Conservation (phyloP, 1,140 invertebrate genomes). For the Drosophila micromelanica region DNA sequence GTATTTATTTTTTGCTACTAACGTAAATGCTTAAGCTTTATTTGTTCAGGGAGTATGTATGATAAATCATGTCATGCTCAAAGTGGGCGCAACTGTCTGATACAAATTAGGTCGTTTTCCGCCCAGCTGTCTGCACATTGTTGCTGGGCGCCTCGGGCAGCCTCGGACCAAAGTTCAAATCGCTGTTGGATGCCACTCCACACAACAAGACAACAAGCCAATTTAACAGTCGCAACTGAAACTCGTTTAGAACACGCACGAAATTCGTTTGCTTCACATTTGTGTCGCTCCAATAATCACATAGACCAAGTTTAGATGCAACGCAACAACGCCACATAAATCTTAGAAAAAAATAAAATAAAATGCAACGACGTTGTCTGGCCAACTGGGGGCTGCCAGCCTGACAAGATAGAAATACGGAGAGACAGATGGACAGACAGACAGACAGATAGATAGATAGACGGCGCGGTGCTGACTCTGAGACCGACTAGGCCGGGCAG, state of each 20-base stretch:
- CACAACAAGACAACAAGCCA: conserved; percentile 1
- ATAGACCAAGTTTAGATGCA: conserved; percentile 63
- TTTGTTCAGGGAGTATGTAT: background rate
- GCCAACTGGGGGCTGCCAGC: conserved; percentile 48
- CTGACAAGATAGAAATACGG: conserved; percentile 18
- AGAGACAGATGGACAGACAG: conserved; percentile 15
- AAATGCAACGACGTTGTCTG: conserved; percentile 70
- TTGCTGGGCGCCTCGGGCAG: conserved; percentile 7
- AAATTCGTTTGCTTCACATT: conserved; percentile 58
- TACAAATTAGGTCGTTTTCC: conserved; percentile 29
- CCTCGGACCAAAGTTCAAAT: conserved; percentile 58
- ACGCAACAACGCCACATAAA: conserved; percentile 36
- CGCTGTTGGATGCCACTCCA: conserved; percentile 48
- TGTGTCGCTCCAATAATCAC: conserved; percentile 74
- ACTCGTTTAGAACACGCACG: conserved; percentile 39
- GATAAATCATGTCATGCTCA: background rate
- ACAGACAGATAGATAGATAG: conserved; percentile 7
- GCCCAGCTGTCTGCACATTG: conserved; percentile 7
- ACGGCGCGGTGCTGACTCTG: conserved; percentile 7
- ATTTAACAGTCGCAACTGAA: conserved; percentile 28
- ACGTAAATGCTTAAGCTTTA: no score
- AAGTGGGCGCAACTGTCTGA: conserved; percentile 24
- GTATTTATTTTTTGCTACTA: no score
- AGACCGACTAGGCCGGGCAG: conserved; percentile 49
- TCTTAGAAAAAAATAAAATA: conserved; percentile 40